Evolutionary conservation across 92 coral and sea anemone genomes (phyloP).

Genomic region (Virgularia gustaviana): DNA sequence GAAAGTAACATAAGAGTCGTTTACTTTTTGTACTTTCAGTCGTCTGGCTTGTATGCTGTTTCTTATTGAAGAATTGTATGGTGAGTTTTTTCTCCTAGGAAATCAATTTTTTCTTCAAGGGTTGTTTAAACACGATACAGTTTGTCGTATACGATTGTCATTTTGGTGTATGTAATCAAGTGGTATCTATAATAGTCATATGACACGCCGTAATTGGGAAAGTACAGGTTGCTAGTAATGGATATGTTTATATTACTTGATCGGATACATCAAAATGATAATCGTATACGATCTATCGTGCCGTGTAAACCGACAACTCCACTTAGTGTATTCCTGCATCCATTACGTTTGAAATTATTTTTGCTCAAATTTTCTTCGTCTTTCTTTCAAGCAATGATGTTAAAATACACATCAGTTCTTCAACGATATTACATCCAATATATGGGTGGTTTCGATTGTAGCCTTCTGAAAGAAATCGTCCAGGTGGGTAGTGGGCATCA

Average conservation of each 20-base stretch:
- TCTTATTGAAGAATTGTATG: constrained; percentile 79
- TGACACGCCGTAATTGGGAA: too few relatives aligned
- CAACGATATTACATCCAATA: constrained; percentile 93
- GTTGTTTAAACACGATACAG: too few relatives aligned
- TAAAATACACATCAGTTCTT: constrained; percentile 85
- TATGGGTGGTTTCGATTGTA: constrained; percentile 80
- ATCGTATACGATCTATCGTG: too few relatives aligned
- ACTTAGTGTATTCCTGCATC: too few relatives aligned
- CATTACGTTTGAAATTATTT: too few relatives aligned
- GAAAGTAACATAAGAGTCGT: too few relatives aligned
- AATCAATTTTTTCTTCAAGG: background rate
- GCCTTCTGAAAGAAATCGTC: constrained; percentile 83
- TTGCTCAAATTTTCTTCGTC: background rate
- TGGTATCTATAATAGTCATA: too few relatives aligned
- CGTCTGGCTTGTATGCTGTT: constrained; percentile 76
- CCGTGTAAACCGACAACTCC: too few relatives aligned
- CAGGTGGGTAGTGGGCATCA: constrained; percentile 60
- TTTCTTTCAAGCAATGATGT: constrained; percentile 64
- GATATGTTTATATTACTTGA: background rate
- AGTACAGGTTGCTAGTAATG: too few relatives aligned
- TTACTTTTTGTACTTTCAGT: constrained; percentile 38
- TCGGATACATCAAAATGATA: too few relatives aligned
- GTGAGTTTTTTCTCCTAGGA: constrained; percentile 33
- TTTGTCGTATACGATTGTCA: too few relatives aligned
- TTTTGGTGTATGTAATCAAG: too few relatives aligned